phyloP scores from a whole-genome alignment of 2,113 vertebrate genomes.

The Sisor rabdophorus region DNA sequence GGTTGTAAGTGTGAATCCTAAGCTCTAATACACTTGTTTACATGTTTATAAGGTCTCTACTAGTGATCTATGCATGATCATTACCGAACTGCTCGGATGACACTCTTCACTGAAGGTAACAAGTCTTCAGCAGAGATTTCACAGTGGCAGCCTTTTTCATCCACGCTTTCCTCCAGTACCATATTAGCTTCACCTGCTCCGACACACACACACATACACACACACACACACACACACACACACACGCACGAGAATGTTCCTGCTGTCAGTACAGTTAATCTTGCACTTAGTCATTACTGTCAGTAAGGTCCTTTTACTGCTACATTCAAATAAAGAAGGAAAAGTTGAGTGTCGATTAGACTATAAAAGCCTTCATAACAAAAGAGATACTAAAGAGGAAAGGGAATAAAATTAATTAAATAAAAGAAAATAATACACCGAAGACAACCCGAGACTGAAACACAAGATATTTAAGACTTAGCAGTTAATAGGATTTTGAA shows the following conservation, averaged over 20 bases:
- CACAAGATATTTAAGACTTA: too few relatives aligned
- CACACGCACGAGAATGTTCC: conserved; percentile 8
- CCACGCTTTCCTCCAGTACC: conserved; percentile 81
- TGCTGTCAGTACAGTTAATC: conserved; percentile 8
- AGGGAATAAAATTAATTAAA: neutral
- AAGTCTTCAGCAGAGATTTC: conserved; percentile 93
- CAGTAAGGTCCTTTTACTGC: neutral
- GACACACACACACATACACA: conserved; percentile 29
- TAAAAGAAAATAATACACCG: neutral
- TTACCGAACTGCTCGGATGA: conserved; percentile 93
- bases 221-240: conserved; percentile 29
- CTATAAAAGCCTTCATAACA: neutral
- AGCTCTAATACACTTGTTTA: neutral
- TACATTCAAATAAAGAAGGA: conserved; percentile 1
- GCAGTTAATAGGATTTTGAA: too few relatives aligned
- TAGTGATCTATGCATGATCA: neutral
- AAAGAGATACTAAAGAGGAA: neutral
- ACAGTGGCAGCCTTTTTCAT: conserved; percentile 93
- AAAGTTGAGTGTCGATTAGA: neutral
- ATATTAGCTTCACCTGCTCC: conserved; percentile 80
- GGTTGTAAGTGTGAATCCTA: neutral
- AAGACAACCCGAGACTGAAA: too few relatives aligned
- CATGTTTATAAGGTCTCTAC: neutral
- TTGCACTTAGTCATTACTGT: conserved; percentile 7
- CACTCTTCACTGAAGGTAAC: conserved; percentile 86